phyloP scores from a whole-genome alignment of 2,797 vertebrate species.

The Microcaecilia unicolor region DNA sequence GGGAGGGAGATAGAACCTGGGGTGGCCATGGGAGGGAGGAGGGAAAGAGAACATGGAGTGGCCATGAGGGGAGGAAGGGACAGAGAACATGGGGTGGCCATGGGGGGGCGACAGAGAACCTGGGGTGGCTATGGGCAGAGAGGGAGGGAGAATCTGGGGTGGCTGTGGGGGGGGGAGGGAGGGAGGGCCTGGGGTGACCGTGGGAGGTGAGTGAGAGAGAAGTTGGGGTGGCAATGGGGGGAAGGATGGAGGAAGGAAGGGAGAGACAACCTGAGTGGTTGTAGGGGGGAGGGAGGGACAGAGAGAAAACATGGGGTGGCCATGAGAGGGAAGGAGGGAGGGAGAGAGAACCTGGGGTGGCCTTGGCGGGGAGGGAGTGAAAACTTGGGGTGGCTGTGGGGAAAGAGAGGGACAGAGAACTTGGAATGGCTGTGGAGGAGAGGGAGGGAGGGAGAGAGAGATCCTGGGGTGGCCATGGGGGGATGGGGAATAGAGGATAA shows the following conservation, averaged over 20 bases:
- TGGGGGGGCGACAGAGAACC: too few species aligned
- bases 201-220: too few species aligned
- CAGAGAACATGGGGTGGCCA: too few species aligned
- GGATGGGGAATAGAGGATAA: not conserved
- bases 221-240: not conserved
- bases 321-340: not conserved
- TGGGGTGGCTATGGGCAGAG: not conserved
- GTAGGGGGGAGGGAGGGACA: not conserved
- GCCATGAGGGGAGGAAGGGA: too few species aligned
- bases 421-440: not conserved
- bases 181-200: too few species aligned
- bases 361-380: not conserved
- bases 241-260: not conserved
- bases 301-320: not conserved
- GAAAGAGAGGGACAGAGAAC: too few species aligned
- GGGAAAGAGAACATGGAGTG: too few species aligned
- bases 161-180: rapidly evolving
- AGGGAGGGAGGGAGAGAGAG: not conserved
- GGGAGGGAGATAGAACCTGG: rapidly evolving
- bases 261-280: not conserved
- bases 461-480: too few species aligned
- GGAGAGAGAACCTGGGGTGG: too few species aligned
- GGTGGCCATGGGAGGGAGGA: not conserved
- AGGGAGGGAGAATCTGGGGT: too few species aligned
- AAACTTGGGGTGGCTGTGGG: too few species aligned